Conservation (phyloP, 1,140 invertebrate genomes). For the Pseudomyrmex sp. region DNA sequence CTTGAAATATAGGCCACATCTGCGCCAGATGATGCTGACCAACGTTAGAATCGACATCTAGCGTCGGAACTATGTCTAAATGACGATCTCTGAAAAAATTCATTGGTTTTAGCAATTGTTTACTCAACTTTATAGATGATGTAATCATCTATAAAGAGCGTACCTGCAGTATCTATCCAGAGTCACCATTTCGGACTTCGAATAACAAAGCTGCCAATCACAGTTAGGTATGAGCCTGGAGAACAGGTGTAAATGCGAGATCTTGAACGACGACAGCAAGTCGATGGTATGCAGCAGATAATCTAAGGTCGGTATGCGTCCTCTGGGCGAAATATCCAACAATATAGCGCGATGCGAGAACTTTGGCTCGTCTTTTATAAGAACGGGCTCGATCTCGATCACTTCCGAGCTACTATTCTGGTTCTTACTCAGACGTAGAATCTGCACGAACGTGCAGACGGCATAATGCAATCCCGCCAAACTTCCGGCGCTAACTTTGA, state of each 20-base stretch:
- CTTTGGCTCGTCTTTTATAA: constrained; percentile 88
- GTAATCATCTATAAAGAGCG: constrained; percentile 73
- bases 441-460: constrained; percentile 88
- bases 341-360: constrained; percentile 87
- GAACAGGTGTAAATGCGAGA: constrained; percentile 87
- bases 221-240: constrained; percentile 84
- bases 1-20: constrained; percentile 87
- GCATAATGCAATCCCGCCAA: constrained; percentile 87
- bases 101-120: constrained; percentile 2
- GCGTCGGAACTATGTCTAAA: constrained; percentile 86
- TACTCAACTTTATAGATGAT: too few species aligned
- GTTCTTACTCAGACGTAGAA: constrained; percentile 85
- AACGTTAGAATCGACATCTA: constrained; percentile 87
- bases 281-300: constrained; percentile 87
- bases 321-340: constrained; percentile 87
- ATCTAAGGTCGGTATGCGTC: constrained; percentile 87
- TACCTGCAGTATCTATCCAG: constrained; percentile 88
- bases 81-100: constrained; percentile 80
- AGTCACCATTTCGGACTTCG: constrained; percentile 87
- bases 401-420: constrained; percentile 68
- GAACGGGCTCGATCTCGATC: constrained; percentile 82
- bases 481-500: constrained; percentile 87
- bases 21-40: constrained; percentile 86
- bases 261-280: constrained; percentile 87
- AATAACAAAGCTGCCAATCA: constrained; percentile 86